phyloP scores from a whole-genome alignment of 2,888 invertebrate species.

The Dasypolia templi region DNA sequence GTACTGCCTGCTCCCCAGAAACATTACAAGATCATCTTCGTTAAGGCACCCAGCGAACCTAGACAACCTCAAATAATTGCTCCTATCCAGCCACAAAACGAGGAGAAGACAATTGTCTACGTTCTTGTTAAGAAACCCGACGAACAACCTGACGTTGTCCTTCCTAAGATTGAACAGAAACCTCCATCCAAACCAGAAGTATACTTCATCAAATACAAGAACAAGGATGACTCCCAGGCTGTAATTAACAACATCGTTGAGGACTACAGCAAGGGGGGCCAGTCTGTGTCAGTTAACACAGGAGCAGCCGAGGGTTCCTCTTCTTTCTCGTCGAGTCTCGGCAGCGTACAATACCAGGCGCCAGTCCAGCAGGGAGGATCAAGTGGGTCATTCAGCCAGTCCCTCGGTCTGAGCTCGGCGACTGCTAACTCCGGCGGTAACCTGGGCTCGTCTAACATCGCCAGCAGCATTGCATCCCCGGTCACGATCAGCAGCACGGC shows the following conservation, averaged over 20 bases:
- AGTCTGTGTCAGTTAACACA: constrained; percentile 59
- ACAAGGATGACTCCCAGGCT: constrained; percentile 89
- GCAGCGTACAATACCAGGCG: constrained; percentile 50
- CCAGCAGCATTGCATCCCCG: constrained; percentile 56
- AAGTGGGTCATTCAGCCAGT: constrained; percentile 27
- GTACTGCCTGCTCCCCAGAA: constrained; percentile 92
- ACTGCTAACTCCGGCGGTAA: constrained; percentile 38
- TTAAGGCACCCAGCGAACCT: constrained; percentile 93
- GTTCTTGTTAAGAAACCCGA: constrained; percentile 94
- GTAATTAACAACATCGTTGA: constrained; percentile 86
- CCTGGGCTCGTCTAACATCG: constrained; percentile 31
- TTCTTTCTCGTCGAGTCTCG: constrained; percentile 39
- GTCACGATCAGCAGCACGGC: constrained; percentile 63
- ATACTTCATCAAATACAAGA: constrained; percentile 94
- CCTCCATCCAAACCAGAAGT: constrained; percentile 94
- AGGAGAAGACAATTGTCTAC: constrained; percentile 94
- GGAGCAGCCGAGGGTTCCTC: constrained; percentile 22
- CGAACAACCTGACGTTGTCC: constrained; percentile 91
- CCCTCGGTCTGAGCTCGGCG: constrained; percentile 25
- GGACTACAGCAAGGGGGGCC: constrained; percentile 77
- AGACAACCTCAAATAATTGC: constrained; percentile 92
- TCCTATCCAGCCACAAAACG: constrained; percentile 91
- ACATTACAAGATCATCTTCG: constrained; percentile 95
- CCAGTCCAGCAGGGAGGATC: constrained; percentile 31
- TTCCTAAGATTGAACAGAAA: constrained; percentile 92